Evolutionary conservation across 2,797 vertebrate species (phyloP).

Genomic region (Acanthis flammea): DNA sequence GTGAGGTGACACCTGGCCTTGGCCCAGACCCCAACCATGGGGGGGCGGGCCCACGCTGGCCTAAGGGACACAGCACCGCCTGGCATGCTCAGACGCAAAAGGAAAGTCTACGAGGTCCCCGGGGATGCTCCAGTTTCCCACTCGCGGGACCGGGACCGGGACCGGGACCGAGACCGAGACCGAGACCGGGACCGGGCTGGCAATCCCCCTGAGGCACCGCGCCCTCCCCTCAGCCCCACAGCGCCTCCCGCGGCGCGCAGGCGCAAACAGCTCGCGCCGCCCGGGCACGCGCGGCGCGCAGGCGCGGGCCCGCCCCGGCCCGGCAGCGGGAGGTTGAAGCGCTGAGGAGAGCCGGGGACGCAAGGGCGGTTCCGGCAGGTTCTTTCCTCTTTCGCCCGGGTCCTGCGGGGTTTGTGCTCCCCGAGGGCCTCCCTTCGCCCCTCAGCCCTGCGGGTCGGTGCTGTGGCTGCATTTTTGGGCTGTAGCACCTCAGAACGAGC

Average conservation of each 20-base stretch:
- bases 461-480: accelerated
- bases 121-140: accelerated
- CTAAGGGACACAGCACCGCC: accelerated
- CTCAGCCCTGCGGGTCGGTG: neutral
- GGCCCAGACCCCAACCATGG: accelerated
- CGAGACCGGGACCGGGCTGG: accelerated
- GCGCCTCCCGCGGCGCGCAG: neutral
- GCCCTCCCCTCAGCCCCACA: neutral
- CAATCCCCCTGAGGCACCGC: accelerated
- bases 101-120: accelerated
- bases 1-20: accelerated
- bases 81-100: accelerated
- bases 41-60: accelerated
- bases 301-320: neutral
- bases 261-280: accelerated
- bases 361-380: accelerated
- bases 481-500: accelerated
- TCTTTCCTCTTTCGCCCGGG: accelerated
- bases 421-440: accelerated
- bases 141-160: accelerated
- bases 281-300: neutral
- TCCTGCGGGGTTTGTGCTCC: accelerated
- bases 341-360: neutral
- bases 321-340: neutral
- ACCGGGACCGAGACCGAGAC: accelerated